Base-by-base conservation (phyloP, 2,888 invertebrate genomes). In the Alloplasta piceator region DNA sequence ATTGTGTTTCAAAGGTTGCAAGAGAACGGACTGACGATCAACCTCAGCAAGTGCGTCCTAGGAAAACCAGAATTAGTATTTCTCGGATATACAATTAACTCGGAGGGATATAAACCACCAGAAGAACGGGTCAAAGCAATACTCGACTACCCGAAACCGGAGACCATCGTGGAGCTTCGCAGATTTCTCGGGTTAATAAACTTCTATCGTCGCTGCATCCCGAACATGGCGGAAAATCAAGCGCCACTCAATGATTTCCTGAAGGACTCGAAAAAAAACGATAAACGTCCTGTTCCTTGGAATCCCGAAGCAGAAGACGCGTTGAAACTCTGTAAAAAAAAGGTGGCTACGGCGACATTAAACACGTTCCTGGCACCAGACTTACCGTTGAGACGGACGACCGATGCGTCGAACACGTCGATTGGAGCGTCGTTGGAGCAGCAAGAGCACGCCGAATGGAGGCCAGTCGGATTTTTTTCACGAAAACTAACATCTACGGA, bases 11-110 rank as follows among this genome's bases (percentile, higher is more conserved):
- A 68, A 7, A 41, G 70, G 4, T 50, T 77, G 0, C 10, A 14
- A 6, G 36, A 80, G 4, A 64, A 64, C 36, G 50, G 52, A 2
- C 38, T 84, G 5, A 6, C 36, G 1, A 56, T 84, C 1, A 83
- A 84, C 46, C n/a, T 48, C 0, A 7, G 14, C 3, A 83, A 84
- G 12, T 84, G 81, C 46, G 38, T 52, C 0, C 55, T 83, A 7
- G 82, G 80, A 5, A 6, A n/a, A 3, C 9, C 68, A 3, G 67
- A 81, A 38, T n/a, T 82, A 1, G 12, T 41, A 1, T 83, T 67
- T 39, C 63, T 81, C 4, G 80, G 77, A 26, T 81, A 67, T 46
- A 9, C 12, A 6, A 63, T 81, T 6, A 58, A 72, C 14, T 4
- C 14, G 4, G n/a, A 67, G 6, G 80, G 77, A 0, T 52, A 26